These are phyloP conservation scores for Notarius quadriscutis DNA, from an alignment of 2,113 vertebrate genomes.

Conservation along the genomic window DNA sequence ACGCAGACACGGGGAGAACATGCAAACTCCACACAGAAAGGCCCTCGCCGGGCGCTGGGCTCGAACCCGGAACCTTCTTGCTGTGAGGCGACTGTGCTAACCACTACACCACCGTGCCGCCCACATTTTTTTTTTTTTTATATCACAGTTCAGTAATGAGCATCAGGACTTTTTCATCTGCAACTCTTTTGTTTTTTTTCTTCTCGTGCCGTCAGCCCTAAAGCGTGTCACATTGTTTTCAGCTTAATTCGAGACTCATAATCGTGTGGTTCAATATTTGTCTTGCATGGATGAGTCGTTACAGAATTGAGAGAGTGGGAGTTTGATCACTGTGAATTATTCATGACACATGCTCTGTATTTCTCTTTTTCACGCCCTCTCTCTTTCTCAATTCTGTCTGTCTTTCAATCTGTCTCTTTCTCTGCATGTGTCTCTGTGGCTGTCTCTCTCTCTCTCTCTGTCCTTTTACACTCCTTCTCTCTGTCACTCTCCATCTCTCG, in stretches of 20 bases:
- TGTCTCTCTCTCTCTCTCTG: background rate
- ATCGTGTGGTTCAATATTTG: constrained; percentile 10
- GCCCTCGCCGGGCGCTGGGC: too few relatives aligned
- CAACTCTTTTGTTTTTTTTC: background rate
- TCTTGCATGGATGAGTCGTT: constrained; percentile 11
- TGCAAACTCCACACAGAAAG: too few relatives aligned
- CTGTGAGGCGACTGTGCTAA: too few relatives aligned
- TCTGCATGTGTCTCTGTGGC: background rate
- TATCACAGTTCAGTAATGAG: background rate
- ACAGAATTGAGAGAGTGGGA: constrained; percentile 16
- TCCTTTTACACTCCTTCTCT: background rate
- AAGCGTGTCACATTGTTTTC: background rate
- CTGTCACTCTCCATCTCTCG: background rate
- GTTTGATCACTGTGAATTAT: constrained; percentile 48
- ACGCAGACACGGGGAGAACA: too few relatives aligned
- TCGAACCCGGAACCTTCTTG: too few relatives aligned
- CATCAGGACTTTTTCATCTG: background rate
- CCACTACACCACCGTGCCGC: too few relatives aligned
- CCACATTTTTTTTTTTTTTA: too few relatives aligned
- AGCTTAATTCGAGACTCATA: background rate
- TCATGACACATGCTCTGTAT: constrained; percentile 20
- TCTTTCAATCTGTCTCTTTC: background rate
- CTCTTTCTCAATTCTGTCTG: background rate
- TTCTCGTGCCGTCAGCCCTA: background rate
- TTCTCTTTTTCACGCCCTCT: background rate